Conservation (phyloP, 2,797 vertebrate genomes). For the Halcyon smyrnensis region DNA sequence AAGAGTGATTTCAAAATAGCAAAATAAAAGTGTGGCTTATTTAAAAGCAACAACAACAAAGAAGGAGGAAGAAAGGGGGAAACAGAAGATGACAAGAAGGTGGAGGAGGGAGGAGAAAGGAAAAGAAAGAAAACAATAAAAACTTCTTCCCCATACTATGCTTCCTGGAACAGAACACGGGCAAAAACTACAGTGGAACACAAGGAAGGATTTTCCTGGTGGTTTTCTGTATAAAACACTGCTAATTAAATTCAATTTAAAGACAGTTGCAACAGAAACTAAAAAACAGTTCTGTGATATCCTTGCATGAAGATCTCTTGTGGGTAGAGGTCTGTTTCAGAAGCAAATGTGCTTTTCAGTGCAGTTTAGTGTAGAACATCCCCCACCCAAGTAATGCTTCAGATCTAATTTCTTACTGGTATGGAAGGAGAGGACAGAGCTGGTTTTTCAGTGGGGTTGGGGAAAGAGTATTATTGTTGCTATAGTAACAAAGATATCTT, state of each 20-base stretch:
- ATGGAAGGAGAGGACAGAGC: neutral
- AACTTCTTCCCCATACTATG: neutral
- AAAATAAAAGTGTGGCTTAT: neutral
- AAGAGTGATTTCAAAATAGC: neutral
- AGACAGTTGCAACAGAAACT: neutral
- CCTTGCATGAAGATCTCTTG: neutral
- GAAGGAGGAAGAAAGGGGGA: neutral
- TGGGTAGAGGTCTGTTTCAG: neutral
- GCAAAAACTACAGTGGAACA: neutral
- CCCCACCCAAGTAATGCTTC: neutral
- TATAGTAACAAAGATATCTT: neutral
- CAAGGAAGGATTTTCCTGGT: fast-evolving
- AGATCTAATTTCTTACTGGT: neutral
- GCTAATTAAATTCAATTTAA: neutral
- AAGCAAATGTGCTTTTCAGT: neutral
- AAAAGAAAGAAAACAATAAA: neutral
- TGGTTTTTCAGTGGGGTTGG: neutral
- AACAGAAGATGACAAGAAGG: too few species aligned
- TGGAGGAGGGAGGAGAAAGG: neutral
- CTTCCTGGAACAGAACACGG: neutral
- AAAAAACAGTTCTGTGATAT: neutral
- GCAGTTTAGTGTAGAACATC: neutral
- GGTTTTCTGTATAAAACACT: neutral
- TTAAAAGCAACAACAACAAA: neutral
- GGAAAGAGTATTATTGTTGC: neutral